A percentile compares a stretch with the other conserved stretches of the same genome.
phyloP scores from a whole-genome alignment of 2,797 vertebrate species.

The Ammospiza maritima region DNA sequence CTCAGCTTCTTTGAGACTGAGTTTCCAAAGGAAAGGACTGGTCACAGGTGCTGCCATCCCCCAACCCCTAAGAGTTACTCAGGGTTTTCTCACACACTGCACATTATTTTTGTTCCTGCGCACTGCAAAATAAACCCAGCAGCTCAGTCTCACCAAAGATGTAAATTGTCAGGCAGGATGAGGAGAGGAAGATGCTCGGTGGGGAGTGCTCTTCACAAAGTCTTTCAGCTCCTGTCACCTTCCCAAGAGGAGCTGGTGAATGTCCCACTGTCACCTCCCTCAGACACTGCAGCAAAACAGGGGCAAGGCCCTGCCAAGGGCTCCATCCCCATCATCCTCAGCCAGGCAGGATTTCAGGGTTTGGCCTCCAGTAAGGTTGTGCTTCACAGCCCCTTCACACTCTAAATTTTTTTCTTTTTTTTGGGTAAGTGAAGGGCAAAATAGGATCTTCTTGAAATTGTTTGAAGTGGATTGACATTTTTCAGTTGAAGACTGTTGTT shows the following conservation, averaged over 20 bases:
- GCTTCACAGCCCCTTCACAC: no score
- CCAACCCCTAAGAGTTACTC: neutral
- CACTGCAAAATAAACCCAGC: neutral
- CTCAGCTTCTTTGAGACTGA: neutral
- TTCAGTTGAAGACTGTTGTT: conserved; percentile 66
- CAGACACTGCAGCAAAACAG: neutral
- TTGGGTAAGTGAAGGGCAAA: conserved; percentile 22
- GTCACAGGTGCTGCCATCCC: neutral
- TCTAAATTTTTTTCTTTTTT: neutral
- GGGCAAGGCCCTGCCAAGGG: neutral
- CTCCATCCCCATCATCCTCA: neutral
- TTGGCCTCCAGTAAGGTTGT: no score
- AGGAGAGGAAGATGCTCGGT: neutral
- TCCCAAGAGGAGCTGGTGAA: neutral
- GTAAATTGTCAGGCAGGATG: neutral
- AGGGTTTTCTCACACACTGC: neutral
- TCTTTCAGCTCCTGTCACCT: neutral
- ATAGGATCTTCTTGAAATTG: conserved; percentile 48
- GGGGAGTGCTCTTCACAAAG: neutral
- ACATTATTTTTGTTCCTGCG: neutral
- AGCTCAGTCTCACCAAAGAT: neutral
- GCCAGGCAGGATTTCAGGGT: neutral
- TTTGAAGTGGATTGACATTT: conserved; percentile 70
- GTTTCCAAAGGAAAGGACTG: neutral
- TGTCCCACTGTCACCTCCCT: neutral